phyloP scores from a whole-genome alignment of 92 coral and sea anemone species.

The Umimayanthus chanpuru region DNA sequence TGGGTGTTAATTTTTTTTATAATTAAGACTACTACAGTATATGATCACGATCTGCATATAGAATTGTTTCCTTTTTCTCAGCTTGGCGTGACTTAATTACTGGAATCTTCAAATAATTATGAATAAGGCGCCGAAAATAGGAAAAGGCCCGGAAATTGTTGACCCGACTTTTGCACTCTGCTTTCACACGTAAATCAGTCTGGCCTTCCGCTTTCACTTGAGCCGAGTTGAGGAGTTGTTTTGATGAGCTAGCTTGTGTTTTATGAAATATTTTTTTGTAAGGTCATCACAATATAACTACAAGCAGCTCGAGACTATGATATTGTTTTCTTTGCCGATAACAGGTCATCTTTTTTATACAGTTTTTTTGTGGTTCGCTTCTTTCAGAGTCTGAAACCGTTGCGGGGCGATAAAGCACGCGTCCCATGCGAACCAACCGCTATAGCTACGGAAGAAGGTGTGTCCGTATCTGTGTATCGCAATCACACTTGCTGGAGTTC shows the following conservation, averaged over 20 bases:
- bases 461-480: background rate
- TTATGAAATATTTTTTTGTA: background rate
- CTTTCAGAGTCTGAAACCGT: too few species aligned
- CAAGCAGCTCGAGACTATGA: background rate
- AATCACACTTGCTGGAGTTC: background rate
- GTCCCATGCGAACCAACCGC: background rate
- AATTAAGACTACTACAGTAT: background rate
- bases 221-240: background rate
- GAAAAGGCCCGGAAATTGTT: conserved; percentile 31
- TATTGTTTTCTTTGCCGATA: background rate
- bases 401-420: background rate
- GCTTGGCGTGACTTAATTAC: conserved; percentile 7
- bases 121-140: conserved; percentile 1
- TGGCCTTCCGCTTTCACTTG: conserved; percentile 35
- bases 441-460: background rate
- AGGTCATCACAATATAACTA: background rate
- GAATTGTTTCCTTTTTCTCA: background rate
- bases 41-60: background rate
- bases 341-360: background rate
- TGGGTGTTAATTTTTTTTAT: background rate
- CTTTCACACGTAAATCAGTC: conserved; percentile 14
- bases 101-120: background rate
- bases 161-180: conserved; percentile 1
- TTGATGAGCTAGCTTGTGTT: background rate
- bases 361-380: background rate